phyloP scores from a whole-genome alignment of 1,140 invertebrate genomes.

The Temnothorax nylanderi region DNA sequence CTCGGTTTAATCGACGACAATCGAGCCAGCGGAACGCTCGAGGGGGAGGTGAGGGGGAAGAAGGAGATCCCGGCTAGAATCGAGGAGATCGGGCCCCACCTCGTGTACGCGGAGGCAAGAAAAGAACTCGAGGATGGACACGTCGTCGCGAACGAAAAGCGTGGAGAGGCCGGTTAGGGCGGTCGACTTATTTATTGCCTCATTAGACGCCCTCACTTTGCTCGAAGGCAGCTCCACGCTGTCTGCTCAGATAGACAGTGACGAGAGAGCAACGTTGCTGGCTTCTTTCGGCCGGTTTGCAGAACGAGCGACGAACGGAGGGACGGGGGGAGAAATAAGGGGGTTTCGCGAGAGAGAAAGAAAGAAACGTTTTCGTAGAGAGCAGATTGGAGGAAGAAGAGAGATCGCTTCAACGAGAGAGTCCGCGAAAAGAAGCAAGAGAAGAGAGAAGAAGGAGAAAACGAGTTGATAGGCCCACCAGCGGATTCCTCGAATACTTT shows the following conservation, averaged over 20 bases:
- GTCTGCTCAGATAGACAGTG: slow-evolving; percentile 86
- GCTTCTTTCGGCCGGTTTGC: slow-evolving; percentile 61
- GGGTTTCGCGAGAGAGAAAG: slow-evolving; percentile 44
- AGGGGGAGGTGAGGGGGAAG: background rate
- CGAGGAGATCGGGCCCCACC: slow-evolving; percentile 47
- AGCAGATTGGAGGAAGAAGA: slow-evolving; percentile 52
- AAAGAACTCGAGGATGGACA: slow-evolving; percentile 73
- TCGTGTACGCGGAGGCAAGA: slow-evolving; percentile 68
- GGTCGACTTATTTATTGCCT: slow-evolving; percentile 86
- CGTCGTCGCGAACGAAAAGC: slow-evolving; percentile 83
- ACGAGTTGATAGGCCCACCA: slow-evolving; percentile 68
- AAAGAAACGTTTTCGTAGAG: slow-evolving; percentile 50
- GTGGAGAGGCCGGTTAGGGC: slow-evolving; percentile 85
- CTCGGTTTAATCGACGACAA: slow-evolving; percentile 56
- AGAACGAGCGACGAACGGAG: slow-evolving; percentile 25
- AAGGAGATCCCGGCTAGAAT: background rate
- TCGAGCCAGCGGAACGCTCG: slow-evolving; percentile 21
- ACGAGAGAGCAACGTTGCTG: slow-evolving; percentile 79
- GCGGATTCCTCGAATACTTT: slow-evolving; percentile 81
- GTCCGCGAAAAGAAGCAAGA: slow-evolving; percentile 66
- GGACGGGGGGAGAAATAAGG: slow-evolving; percentile 41
- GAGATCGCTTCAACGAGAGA: slow-evolving; percentile 61
- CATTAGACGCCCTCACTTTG: slow-evolving; percentile 86
- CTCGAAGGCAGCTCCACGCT: slow-evolving; percentile 85
- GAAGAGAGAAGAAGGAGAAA: slow-evolving; percentile 44